phyloP scores from a whole-genome alignment of 1,140 invertebrate species.

The Hetaerina americana region DNA sequence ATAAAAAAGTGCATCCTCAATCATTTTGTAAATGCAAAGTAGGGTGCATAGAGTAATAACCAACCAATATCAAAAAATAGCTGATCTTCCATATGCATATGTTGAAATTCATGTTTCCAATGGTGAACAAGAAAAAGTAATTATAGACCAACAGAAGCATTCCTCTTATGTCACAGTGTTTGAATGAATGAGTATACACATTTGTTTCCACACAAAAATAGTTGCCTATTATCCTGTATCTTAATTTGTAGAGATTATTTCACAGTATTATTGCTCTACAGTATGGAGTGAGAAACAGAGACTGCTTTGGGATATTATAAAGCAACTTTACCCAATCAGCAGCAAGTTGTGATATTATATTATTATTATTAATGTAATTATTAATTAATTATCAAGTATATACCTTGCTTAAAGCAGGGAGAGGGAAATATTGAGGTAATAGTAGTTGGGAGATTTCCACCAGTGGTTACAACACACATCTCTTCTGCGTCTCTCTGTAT shows the following conservation, averaged over 20 bases:
- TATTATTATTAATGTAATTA: constrained; percentile 14
- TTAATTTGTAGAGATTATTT: constrained; percentile 16
- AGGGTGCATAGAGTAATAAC: constrained; percentile 11
- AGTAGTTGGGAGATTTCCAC: background rate
- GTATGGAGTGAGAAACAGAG: constrained; percentile 4
- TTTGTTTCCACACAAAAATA: constrained; percentile 13
- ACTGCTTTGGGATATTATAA: constrained; percentile 1
- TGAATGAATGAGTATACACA: constrained; percentile 6
- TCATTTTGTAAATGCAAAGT: constrained; percentile 11
- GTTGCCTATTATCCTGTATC: constrained; percentile 9
- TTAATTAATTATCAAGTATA: constrained; percentile 2
- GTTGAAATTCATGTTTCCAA: constrained; percentile 1
- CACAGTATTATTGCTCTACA: constrained; percentile 15
- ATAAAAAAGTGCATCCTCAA: background rate
- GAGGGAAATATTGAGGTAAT: background rate
- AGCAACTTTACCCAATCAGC: background rate
- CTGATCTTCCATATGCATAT: constrained; percentile 15
- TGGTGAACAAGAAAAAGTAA: background rate
- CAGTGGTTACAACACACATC: background rate
- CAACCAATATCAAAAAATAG: constrained; percentile 12
- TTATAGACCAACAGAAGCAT: constrained; percentile 12
- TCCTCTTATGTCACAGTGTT: constrained; percentile 14
- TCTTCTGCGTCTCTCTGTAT: background rate
- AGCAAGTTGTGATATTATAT: constrained; percentile 12
- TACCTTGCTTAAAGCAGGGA: constrained; percentile 9